Conservation (phyloP, 37 sponge, comb jelly and placozoan genomes). For the Hexactinellida sp. region DNA sequence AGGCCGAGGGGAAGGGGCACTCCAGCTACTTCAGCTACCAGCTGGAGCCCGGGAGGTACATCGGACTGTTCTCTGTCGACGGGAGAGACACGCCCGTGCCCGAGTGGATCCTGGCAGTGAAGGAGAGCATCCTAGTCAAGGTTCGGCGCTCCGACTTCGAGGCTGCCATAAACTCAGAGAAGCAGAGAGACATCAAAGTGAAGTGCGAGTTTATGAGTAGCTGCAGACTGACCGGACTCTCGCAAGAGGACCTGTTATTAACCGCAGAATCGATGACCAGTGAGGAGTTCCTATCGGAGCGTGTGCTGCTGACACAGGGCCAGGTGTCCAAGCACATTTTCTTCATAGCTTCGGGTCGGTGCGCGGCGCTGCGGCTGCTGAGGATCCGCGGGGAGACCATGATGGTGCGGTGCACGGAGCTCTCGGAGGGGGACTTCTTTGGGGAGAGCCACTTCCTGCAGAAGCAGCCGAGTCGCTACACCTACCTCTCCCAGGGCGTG, state of each 20-base stretch:
- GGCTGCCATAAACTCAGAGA: not conserved
- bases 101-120: not conserved
- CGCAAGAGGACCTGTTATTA: not conserved
- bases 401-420: not conserved
- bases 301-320: not conserved
- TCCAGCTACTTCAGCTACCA: not conserved
- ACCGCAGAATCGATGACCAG: not conserved
- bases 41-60: not conserved
- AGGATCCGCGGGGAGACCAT: not conserved
- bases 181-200: not conserved
- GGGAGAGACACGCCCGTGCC: not conserved
- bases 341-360: not conserved
- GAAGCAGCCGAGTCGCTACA: not conserved
- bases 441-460: not conserved
- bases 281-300: not conserved
- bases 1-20: not conserved
- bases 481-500: not conserved
- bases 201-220: not conserved
- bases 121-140: not conserved
- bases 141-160: not conserved
- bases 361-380: not conserved
- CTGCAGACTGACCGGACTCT: not conserved
- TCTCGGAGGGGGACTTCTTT: not conserved
- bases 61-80: not conserved
- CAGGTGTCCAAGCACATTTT: conserved; percentile 3